Base-by-base conservation (phyloP, 2,888 invertebrate species). In the Drosophila sordidula region DNA sequence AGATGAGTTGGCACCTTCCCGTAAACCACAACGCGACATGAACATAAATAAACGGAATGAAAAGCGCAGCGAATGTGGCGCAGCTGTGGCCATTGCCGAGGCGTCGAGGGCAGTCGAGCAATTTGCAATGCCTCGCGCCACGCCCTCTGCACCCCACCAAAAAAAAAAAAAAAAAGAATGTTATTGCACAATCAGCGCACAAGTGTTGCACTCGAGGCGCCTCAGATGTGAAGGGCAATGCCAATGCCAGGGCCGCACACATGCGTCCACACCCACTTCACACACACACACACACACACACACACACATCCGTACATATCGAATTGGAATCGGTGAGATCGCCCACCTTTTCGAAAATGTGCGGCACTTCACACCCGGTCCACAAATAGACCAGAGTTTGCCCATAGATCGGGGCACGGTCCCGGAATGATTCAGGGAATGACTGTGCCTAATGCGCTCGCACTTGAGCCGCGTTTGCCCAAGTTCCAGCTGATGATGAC, bases 21-120 rank as follows among this genome's bases (percentile, higher is more conserved):
- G 59, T 61, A 70, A 65, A 79, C 87, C 85, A 69, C 82, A 84
- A 54, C 70, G 80, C 86, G 74, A 82, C 75, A 79, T 18, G 82
- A 75, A 83, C 84, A 79, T 87, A 87, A 84, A 85, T 85, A 88
- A 83, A 76, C 69, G 73, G 84, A 89, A 79, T 79, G 89, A 89
- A 87, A 80, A 87, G 87, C 86, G 75, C 78, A 75, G 26, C 89
- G 71, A 87, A 87, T 89, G 69, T 54, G 67, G n/a, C 80, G 55
- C 86, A 89, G 78, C 89, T 89, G 86, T 70, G 85, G 55, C 61
- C 65, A 34, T 64, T 12, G 36, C 9, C 45, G 45, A 45, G 41
- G 9, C 41, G 41, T 41, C 18, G 16, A 41, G 9, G 26, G 50
- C 63, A 36, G 36, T 44, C 52, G 38, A 70, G 51, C 87, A 70